Evolutionary conservation across 1,140 invertebrate genomes (phyloP), one percentile per base, ranked within the genome.

Genomic region (Macrosteles quadrilineatus): DNA sequence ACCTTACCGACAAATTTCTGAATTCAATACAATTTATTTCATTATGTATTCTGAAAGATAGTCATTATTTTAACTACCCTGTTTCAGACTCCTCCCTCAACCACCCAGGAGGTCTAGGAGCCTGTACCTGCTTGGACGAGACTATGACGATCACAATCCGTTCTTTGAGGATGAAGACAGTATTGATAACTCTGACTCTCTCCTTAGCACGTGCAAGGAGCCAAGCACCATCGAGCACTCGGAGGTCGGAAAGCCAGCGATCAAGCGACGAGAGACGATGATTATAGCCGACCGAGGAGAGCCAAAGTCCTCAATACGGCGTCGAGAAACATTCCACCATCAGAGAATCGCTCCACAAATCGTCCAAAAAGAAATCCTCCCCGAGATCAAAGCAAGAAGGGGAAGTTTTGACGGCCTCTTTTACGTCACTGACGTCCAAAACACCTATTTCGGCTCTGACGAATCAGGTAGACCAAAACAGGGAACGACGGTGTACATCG

Each of bases 121-220:
- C 43, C 74, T 88, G 29, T 83, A 69, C 74, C 79, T 78, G 69
- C 81, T 73, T 70, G 77, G 66, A 73, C 80, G 78, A 69, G 83
- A 81, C 14, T 74, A 81, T 30, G 76, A 74, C 11, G 73, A 74
- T 3, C 79, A 79, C 69, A 77, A 79, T 43, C 76, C 78, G 53
- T 85, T 84, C 70, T 85, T 89, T 72, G 85, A 90, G 66, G 87
- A 88, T 67, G 89, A 90, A 55, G 87, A 88, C 2, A 80, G 83
- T 27, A 87, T 87, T 57, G 87, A 90, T 75, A 87, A 87, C 12
- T 90, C 88, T 1, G 89, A 91, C 77, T 90, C 88, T 0, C 78
- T 90, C 12, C 76, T 91, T 0, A 90, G 88, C 72, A 85, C 87
- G 0, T 89, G 88, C 0, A 86, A 86, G 27, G 74, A 74, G 25